phyloP scores from a whole-genome alignment of 2,797 vertebrate species.

The Dermochelys coriacea region DNA sequence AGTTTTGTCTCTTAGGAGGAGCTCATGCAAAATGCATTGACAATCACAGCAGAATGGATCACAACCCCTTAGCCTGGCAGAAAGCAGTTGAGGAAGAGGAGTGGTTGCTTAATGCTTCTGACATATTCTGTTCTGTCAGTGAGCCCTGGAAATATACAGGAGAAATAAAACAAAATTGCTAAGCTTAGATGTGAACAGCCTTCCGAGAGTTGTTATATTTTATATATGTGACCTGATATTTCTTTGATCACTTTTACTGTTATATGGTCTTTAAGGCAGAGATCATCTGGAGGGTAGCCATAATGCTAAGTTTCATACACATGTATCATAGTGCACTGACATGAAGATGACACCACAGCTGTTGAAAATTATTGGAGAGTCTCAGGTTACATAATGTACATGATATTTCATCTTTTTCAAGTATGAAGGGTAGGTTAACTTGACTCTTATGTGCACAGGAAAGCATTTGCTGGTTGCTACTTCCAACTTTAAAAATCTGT shows the following conservation, averaged over 20 bases:
- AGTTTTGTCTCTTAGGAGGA: constrained; percentile 70
- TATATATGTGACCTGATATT: not conserved
- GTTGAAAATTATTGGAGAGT: not conserved
- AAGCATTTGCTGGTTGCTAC: not conserved
- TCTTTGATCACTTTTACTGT: constrained; percentile 10
- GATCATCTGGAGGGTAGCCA: not conserved
- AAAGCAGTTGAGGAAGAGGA: not conserved
- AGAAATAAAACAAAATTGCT: not conserved
- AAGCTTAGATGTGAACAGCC: constrained; percentile 19
- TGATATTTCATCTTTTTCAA: not conserved
- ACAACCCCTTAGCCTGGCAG: constrained; percentile 26
- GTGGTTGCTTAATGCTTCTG: constrained; percentile 21
- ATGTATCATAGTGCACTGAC: not conserved
- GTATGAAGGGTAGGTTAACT: not conserved
- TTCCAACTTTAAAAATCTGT: not conserved
- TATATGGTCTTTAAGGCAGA: not conserved
- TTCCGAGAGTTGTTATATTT: constrained; percentile 12
- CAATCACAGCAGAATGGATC: constrained; percentile 63
- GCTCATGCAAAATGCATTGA: constrained; percentile 79
- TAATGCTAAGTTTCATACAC: not conserved
- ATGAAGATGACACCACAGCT: not conserved
- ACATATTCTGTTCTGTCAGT: constrained; percentile 12
- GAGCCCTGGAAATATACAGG: not conserved
- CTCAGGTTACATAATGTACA: not conserved
- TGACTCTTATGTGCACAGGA: not conserved